Evolutionary conservation across 2,888 invertebrate species (phyloP).

Genomic region (Mycogona germanica): DNA sequence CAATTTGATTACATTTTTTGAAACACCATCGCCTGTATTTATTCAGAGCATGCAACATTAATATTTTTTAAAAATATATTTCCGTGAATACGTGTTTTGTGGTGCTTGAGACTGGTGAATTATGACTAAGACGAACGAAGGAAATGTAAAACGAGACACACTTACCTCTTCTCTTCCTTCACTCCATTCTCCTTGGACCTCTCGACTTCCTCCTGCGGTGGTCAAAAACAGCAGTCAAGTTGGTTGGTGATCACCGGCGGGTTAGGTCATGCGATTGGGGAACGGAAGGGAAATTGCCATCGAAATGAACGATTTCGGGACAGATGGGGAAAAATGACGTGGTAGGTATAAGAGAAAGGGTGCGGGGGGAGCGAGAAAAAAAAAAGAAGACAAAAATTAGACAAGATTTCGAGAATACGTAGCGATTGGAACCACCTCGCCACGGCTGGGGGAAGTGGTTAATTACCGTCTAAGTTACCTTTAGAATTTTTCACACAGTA

Average conservation of each 20-base stretch:
- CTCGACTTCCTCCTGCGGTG: slow-evolving; percentile 22
- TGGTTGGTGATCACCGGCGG: too few species aligned
- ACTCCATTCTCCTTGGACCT: slow-evolving; percentile 22
- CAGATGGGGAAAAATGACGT: neutral
- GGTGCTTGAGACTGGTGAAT: too few species aligned
- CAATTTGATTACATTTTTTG: too few species aligned
- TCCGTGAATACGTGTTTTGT: too few species aligned
- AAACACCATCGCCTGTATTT: too few species aligned
- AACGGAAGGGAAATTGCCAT: too few species aligned
- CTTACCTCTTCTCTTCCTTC: slow-evolving; percentile 19
- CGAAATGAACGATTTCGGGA: slow-evolving; percentile 4
- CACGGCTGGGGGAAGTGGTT: neutral
- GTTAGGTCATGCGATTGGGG: too few species aligned
- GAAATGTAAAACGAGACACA: slow-evolving; percentile 2
- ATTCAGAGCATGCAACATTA: too few species aligned
- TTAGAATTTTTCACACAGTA: too few species aligned
- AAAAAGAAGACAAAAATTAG: slow-evolving; percentile 10
- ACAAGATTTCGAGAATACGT: neutral
- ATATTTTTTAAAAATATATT: too few species aligned
- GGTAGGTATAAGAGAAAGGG: neutral
- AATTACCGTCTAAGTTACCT: slow-evolving; percentile 9
- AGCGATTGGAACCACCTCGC: slow-evolving; percentile 2
- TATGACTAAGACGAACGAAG: neutral
- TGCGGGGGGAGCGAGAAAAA: slow-evolving; percentile 5
- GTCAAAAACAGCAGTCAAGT: slow-evolving; percentile 23